Evolutionary conservation across 2,888 invertebrate species (phyloP).

Genomic region (Eretmocerus hayati): DNA sequence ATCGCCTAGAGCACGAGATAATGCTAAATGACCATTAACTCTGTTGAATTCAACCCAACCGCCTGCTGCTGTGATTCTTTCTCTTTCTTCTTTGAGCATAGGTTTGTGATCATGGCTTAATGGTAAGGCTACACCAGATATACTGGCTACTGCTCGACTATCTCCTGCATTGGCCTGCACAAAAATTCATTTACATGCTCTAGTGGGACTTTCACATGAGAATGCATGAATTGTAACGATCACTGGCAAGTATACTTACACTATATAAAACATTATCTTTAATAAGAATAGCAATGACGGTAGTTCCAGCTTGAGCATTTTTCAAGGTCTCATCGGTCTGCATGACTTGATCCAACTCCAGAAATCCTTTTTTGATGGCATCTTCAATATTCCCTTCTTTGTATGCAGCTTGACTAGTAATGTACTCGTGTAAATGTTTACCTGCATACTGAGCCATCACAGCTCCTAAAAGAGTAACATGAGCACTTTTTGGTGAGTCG

Average conservation of each 20-base stretch:
- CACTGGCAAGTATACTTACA: too few relatives aligned
- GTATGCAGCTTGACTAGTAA: slow-evolving; percentile 77
- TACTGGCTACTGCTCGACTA: slow-evolving; percentile 87
- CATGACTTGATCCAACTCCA: slow-evolving; percentile 92
- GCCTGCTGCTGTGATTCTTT: slow-evolving; percentile 87
- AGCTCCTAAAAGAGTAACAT: slow-evolving; percentile 69
- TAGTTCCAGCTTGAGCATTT: slow-evolving; percentile 91
- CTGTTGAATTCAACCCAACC: slow-evolving; percentile 96
- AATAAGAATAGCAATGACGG: slow-evolving; percentile 78
- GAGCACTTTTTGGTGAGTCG: too few relatives aligned
- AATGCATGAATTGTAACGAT: too few relatives aligned
- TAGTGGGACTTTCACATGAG: too few relatives aligned
- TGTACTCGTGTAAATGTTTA: slow-evolving; percentile 87
- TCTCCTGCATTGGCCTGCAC: slow-evolving; percentile 88
- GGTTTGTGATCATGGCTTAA: slow-evolving; percentile 94
- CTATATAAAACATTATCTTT: slow-evolving; percentile 84
- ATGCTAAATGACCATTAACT: slow-evolving; percentile 95
- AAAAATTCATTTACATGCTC: neutral
- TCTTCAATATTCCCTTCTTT: slow-evolving; percentile 74
- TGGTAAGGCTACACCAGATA: slow-evolving; percentile 63
- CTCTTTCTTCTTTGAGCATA: slow-evolving; percentile 76
- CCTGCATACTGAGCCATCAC: slow-evolving; percentile 92
- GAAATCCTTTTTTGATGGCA: slow-evolving; percentile 80
- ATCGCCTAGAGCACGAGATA: slow-evolving; percentile 94
- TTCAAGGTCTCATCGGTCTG: slow-evolving; percentile 77